phyloP scores from a whole-genome alignment of 1,140 invertebrate genomes.

The Leptinotarsa defecta region DNA sequence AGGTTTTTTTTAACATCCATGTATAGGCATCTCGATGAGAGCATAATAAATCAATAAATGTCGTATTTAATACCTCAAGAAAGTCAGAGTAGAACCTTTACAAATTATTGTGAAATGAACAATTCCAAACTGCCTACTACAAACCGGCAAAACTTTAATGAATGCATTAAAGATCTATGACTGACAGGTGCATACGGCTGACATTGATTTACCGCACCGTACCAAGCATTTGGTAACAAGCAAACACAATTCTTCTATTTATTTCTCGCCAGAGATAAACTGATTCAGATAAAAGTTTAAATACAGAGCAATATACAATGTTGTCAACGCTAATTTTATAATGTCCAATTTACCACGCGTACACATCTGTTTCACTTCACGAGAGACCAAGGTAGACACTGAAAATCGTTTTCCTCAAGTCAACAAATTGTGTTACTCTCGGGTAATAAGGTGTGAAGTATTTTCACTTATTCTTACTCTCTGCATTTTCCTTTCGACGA shows the following conservation, averaged over 20 bases:
- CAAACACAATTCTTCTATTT: not conserved
- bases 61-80: no score
- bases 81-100: no score
- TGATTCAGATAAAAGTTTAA: slow-evolving; percentile 4
- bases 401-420: no score
- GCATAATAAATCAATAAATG: no score
- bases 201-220: not conserved
- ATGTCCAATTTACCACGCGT: not conserved
- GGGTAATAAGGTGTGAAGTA: no score
- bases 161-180: not conserved
- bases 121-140: no score
- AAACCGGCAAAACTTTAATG: not conserved
- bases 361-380: not conserved
- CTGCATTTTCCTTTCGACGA: no score
- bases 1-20: not conserved
- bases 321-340: slow-evolving; percentile 8
- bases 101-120: no score
- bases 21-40: not conserved
- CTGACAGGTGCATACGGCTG: not conserved
- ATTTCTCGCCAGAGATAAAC: not conserved
- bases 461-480: no score
- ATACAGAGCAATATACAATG: not conserved
- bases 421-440: no score
- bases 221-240: not conserved
- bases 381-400: not conserved